Evolutionary conservation across 2,113 vertebrate genomes (phyloP).

Genomic region (Vulpes vulpes): DNA sequence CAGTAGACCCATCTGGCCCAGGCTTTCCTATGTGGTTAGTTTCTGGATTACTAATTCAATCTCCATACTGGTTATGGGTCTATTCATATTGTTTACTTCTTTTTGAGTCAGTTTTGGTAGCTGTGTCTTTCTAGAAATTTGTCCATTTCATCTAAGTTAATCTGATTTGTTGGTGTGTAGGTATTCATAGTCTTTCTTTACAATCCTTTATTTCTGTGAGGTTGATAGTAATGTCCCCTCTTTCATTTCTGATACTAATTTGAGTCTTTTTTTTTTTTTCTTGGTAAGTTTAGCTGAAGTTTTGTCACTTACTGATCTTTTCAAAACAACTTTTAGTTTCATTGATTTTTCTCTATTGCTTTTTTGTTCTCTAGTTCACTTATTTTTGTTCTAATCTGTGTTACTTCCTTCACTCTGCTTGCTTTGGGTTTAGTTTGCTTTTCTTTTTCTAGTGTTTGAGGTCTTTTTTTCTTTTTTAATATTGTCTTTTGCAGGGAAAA

Average conservation of each 20-base stretch:
- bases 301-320: slow-evolving; percentile 32
- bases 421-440: slow-evolving; percentile 6
- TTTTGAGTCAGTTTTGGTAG: background rate
- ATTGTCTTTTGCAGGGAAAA: background rate
- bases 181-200: background rate
- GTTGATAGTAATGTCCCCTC: background rate
- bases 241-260: background rate
- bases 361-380: background rate
- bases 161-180: background rate
- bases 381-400: slow-evolving; percentile 9
- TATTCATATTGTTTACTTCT: background rate
- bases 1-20: background rate
- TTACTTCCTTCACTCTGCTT: background rate
- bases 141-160: slow-evolving; percentile 19
- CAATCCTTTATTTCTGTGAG: background rate
- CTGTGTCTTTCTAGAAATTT: background rate
- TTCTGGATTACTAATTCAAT: background rate
- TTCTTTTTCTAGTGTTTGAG: slow-evolving; percentile 4
- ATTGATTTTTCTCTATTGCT: background rate
- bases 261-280: background rate
- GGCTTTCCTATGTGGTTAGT: background rate
- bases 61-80: background rate
- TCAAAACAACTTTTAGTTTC: slow-evolving; percentile 27
- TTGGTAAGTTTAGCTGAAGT: background rate
- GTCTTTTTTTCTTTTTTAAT: background rate